phyloP scores from a whole-genome alignment of 1,140 invertebrate genomes.

The Acromyrmex heyeri region DNA sequence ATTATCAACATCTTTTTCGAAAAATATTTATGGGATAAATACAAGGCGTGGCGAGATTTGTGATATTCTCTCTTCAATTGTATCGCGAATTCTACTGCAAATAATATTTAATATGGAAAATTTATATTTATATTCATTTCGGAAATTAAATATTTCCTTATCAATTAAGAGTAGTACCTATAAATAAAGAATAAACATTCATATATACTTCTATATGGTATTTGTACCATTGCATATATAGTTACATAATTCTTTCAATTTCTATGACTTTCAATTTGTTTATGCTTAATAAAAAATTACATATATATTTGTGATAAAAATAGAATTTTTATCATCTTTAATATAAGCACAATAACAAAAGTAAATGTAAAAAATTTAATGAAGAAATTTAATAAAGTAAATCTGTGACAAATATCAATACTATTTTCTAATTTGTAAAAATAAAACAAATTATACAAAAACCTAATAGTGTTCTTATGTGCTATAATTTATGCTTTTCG shows the following conservation, averaged over 20 bases:
- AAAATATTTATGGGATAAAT: conserved; percentile 56
- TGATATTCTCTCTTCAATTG: conserved; percentile 17
- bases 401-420: conserved; percentile 24
- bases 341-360: not conserved
- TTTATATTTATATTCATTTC: conserved; percentile 30
- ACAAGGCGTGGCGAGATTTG: conserved; percentile 11
- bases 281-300: conserved; percentile 48
- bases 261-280: conserved; percentile 21
- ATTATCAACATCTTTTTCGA: conserved; percentile 50
- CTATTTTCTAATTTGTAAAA: not conserved
- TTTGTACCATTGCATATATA: conserved; percentile 20
- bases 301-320: conserved; percentile 38
- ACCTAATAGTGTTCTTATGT: not conserved
- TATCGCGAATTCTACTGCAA: conserved; percentile 47
- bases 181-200: conserved; percentile 21
- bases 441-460: conserved; percentile 30
- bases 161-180: conserved; percentile 10
- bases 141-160: conserved; percentile 32
- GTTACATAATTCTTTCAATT: conserved; percentile 18
- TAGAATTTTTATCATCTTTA: conserved; percentile 27
- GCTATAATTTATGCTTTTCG: not conserved
- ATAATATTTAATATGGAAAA: conserved; percentile 40
- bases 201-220: conserved; percentile 23
- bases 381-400: not conserved
- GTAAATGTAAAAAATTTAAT: conserved; percentile 14